Conservation (phyloP, 2,113 vertebrate genomes). For the Hippocampus guttulatus region DNA sequence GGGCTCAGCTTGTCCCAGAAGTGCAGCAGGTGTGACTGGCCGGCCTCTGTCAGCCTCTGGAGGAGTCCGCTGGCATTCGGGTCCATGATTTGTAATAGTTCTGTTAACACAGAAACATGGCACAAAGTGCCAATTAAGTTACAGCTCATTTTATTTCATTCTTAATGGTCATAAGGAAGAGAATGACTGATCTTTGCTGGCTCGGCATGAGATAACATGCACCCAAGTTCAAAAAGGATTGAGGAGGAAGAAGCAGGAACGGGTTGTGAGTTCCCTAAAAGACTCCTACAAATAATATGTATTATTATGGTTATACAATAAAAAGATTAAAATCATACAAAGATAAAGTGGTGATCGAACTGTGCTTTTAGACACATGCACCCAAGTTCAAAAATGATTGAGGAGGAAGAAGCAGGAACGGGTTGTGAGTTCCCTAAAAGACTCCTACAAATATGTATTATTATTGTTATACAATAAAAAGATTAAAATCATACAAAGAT, state of each 20-base stretch:
- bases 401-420: too few relatives aligned
- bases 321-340: neutral
- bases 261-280: neutral
- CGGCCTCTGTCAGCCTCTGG: slow-evolving; percentile 64
- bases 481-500: neutral
- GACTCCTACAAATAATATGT: neutral
- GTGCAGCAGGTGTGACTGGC: slow-evolving; percentile 81
- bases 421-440: too few relatives aligned
- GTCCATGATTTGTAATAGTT: slow-evolving; percentile 63
- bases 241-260: neutral
- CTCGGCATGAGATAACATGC: neutral
- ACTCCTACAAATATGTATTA: too few relatives aligned
- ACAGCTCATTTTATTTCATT: neutral
- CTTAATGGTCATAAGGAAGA: neutral
- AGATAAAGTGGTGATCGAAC: neutral
- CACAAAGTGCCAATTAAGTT: neutral
- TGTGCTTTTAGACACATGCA: neutral
- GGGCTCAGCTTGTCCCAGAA: slow-evolving; percentile 80
- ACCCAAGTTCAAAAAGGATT: neutral
- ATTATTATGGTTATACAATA: neutral
- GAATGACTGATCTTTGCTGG: neutral
- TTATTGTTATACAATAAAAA: neutral
- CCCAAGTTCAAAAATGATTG: too few relatives aligned
- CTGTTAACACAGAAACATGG: neutral
- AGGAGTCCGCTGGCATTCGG: slow-evolving; percentile 45